Evolutionary conservation across 1,140 invertebrate species (phyloP).

Genomic region (Drosophila ambigua): DNA sequence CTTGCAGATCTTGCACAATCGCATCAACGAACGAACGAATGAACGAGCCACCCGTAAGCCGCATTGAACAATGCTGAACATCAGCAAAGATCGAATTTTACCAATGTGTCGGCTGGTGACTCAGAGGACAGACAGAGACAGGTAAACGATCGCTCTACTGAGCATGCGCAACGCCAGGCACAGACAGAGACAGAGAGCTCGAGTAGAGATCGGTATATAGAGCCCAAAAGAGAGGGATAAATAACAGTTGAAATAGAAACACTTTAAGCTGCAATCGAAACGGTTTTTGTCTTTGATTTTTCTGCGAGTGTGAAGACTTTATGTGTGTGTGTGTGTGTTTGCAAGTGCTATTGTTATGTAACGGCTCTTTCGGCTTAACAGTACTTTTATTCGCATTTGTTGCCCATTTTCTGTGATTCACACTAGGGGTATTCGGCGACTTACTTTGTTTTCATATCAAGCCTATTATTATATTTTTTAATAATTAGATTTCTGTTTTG

Average conservation of each 20-base stretch:
- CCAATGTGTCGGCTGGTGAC: conserved; percentile 58
- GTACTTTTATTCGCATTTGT: conserved; percentile 50
- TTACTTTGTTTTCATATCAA: no score
- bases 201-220: neutral
- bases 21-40: conserved; percentile 9
- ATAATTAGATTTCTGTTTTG: no score
- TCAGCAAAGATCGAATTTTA: conserved; percentile 60
- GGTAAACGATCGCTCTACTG: conserved; percentile 45
- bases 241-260: conserved; percentile 13
- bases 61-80: conserved; percentile 48
- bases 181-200: conserved; percentile 22
- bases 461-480: no score
- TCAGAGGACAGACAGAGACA: conserved; percentile 22
- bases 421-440: no score
- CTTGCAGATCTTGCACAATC: conserved; percentile 43
- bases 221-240: conserved; percentile 3
- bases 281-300: conserved; percentile 44
- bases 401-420: conserved; percentile 23
- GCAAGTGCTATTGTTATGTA: conserved; percentile 62
- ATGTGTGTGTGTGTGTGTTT: conserved; percentile 11
- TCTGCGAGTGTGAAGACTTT: neutral
- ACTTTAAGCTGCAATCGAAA: conserved; percentile 58
- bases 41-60: neutral
- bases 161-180: conserved; percentile 60
- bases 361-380: conserved; percentile 70